Conservation (phyloP, 2,797 vertebrate species). For the Phoeniculus purpureus region DNA sequence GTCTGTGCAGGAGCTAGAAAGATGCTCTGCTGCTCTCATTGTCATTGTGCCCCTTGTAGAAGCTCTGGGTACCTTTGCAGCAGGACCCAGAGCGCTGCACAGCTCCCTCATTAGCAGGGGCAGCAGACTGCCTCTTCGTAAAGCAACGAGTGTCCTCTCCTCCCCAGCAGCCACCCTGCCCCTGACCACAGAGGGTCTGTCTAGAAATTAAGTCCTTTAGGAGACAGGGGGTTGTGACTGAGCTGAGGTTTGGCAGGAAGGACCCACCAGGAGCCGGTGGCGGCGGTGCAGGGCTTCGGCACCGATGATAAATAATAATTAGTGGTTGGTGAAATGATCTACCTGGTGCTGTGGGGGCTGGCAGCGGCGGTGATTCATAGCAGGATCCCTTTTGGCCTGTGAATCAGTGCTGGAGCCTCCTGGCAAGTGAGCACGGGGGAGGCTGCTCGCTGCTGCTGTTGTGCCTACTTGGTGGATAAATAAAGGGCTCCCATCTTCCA, state of each 20-base stretch:
- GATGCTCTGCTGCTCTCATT: not conserved
- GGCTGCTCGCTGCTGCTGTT: slow-evolving; percentile 9
- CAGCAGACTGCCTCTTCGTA: not conserved
- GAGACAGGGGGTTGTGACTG: not conserved
- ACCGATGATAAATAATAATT: not conserved
- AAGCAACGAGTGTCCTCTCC: not conserved
- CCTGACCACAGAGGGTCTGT: not conserved
- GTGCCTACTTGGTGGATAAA: slow-evolving; percentile 6
- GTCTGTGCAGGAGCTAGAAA: not conserved
- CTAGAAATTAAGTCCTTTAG: not conserved
- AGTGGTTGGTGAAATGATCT: not conserved
- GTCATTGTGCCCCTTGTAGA: not conserved
- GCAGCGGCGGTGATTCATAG: not conserved
- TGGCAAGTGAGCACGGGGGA: not conserved
- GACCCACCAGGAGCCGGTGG: not conserved
- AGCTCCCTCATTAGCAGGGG: not conserved
- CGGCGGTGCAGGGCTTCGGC: not conserved
- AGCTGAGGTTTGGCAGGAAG: not conserved
- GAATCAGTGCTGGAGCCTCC: not conserved
- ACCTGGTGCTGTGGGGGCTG: not conserved
- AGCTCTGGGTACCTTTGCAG: not conserved
- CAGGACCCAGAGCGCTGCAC: not conserved
- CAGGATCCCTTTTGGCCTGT: not conserved
- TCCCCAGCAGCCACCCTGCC: not conserved
- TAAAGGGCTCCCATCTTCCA: not conserved